Evolutionary conservation across 2,113 vertebrate genomes (phyloP).

Genomic region (Martes martes): DNA sequence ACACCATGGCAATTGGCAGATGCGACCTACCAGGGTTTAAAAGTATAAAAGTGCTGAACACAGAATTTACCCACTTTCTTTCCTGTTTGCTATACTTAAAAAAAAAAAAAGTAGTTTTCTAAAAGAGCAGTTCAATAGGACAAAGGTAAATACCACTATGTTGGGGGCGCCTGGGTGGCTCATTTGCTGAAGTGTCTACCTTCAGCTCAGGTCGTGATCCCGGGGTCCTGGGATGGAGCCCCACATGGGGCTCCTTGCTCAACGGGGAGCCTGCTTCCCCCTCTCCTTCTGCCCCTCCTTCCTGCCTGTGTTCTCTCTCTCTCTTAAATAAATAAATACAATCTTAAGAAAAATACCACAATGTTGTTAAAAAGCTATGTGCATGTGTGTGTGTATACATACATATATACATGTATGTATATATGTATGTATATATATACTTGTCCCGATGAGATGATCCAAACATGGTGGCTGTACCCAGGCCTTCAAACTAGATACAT

Average conservation of each 20-base stretch:
- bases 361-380: background rate
- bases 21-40: background rate
- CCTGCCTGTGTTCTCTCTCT: background rate
- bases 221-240: background rate
- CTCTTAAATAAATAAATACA: background rate
- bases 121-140: background rate
- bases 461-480: too few relatives aligned
- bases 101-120: background rate
- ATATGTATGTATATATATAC: too few relatives aligned
- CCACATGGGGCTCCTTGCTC: background rate
- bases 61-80: background rate
- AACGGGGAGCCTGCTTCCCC: background rate
- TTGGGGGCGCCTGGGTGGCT: background rate
- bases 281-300: background rate
- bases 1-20: background rate
- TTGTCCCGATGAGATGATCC: too few relatives aligned
- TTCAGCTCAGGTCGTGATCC: background rate
- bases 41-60: background rate
- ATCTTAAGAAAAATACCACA: background rate
- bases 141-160: background rate
- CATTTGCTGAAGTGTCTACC: fast-evolving
- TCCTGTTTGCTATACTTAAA: background rate
- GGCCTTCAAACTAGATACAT: too few relatives aligned
- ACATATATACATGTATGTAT: too few relatives aligned
- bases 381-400: background rate